Base-by-base conservation (phyloP, 2,888 invertebrate species). In the Therioaphis trifolii region DNA sequence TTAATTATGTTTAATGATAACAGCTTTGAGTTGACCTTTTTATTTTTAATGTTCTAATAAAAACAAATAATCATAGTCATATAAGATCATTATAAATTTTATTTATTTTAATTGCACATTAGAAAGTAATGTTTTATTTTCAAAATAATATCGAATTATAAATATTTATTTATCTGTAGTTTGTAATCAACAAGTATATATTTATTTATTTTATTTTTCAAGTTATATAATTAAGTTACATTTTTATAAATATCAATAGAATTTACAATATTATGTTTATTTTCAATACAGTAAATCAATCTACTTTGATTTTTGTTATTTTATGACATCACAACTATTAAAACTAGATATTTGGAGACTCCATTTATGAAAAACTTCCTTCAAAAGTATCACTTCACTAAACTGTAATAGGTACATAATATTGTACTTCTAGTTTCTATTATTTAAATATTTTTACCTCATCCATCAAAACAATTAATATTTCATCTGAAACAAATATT, bases 171-270 rank as follows among this genome's bases (percentile, higher is more conserved):
- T 35, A 35, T 35, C 35, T 27, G 46, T 46, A 27, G 24, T 46
- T 24, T 9, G 24, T 69, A 46, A 2, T 24, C 18, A 69, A n/a
- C n/a, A 63, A 46, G 1, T 61, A 40, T 58, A 46, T 58, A 12
- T 58, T 24, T 55, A 55, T 55, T 52, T 18, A 52, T 49, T 49
- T n/a, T n/a, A 35, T 35, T 35, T 24, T 55, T n/a, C n/a, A 46
- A n/a, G n/a, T n/a, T 49, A 55, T n/a, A 24, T 40, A 24, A 61
- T 75, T 71, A 29, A 71, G 9, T 52, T 61, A 61, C 7, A 27
- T 61, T 27, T 75, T 58, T 75, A 75, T 58, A 55, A 24, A 74
- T 29, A 35, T 40, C 15, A 61, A 9, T 46, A n/a, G 58, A 21
- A 12, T 18, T 27, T 40, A 21, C 21, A 9, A 24, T n/a, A 11